Conservation (phyloP, 2,113 vertebrate species). For the Syngnathoides biaculeatus region DNA sequence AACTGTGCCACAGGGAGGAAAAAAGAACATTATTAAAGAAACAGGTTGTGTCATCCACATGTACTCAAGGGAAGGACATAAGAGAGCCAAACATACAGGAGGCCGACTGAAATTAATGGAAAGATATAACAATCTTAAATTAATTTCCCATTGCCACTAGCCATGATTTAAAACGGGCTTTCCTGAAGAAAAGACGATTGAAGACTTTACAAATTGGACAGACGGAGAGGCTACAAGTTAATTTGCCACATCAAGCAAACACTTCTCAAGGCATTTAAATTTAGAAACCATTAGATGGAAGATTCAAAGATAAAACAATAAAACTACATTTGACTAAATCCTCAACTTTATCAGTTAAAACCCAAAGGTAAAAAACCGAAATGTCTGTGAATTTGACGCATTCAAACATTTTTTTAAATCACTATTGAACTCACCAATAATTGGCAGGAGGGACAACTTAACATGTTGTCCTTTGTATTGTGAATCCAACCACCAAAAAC, state of each 20-base stretch:
- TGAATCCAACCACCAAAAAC: not conserved
- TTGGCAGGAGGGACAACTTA: no score
- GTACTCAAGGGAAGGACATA: slow-evolving; percentile 44
- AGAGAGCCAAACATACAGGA: slow-evolving; percentile 55
- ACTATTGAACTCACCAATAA: no score
- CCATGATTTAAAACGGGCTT: slow-evolving; percentile 71
- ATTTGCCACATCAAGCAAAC: slow-evolving; percentile 71
- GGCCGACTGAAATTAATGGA: slow-evolving; percentile 82
- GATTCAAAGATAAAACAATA: slow-evolving; percentile 27
- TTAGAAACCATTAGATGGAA: slow-evolving; percentile 31
- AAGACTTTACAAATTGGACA: slow-evolving; percentile 54
- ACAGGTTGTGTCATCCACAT: slow-evolving; percentile 61
- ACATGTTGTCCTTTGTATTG: not conserved
- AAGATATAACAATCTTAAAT: slow-evolving; percentile 88
- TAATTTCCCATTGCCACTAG: slow-evolving; percentile 88
- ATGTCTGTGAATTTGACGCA: not conserved
- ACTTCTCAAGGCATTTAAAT: slow-evolving; percentile 56
- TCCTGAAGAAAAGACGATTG: slow-evolving; percentile 43
- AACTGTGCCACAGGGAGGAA: slow-evolving; percentile 39
- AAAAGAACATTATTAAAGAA: slow-evolving; percentile 19
- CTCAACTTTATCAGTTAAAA: not conserved
- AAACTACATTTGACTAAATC: not conserved
- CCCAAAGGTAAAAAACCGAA: not conserved
- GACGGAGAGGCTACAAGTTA: slow-evolving; percentile 52
- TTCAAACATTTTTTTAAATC: no score